Evolutionary conservation across 2,888 invertebrate species (phyloP).

Genomic region (Vesta saturnalis): DNA sequence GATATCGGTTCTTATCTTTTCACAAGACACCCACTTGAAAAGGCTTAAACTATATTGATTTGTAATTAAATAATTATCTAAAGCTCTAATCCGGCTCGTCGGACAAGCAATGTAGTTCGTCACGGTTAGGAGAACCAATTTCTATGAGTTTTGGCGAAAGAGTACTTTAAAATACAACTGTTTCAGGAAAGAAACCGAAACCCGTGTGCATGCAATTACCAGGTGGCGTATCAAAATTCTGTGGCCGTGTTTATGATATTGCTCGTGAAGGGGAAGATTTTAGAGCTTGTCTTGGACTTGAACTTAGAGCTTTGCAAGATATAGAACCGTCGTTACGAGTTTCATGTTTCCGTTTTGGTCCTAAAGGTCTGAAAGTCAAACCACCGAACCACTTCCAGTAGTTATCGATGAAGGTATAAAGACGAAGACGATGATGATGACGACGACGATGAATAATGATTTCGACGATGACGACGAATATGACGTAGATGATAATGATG

Average conservation of each 20-base stretch:
- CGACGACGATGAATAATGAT: conserved; percentile 63
- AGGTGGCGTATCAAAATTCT: conserved; percentile 85
- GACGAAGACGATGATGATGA: conserved; percentile 68
- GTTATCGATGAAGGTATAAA: conserved; percentile 70
- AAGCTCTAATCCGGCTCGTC: too few species aligned
- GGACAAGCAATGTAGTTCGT: too few species aligned
- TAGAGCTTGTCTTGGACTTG: conserved; percentile 84
- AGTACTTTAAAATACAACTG: too few species aligned
- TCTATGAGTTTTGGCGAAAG: too few species aligned
- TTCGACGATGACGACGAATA: conserved; percentile 63
- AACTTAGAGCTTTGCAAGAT: conserved; percentile 77
- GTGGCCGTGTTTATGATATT: conserved; percentile 85
- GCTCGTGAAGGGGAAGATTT: conserved; percentile 80
- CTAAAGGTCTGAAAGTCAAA: conserved; percentile 79
- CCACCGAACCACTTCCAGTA: conserved; percentile 81
- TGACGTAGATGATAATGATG: conserved; percentile 65
- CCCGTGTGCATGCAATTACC: conserved; percentile 86
- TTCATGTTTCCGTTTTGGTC: conserved; percentile 86
- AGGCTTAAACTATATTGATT: too few species aligned
- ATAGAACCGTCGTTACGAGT: conserved; percentile 84
- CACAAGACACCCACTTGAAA: too few species aligned
- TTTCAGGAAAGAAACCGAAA: conserved; percentile 76
- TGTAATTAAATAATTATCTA: too few species aligned
- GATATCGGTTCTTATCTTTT: too few species aligned
- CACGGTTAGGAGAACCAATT: too few species aligned